These are phyloP conservation scores for Drosophila ercepeae DNA, from an alignment of 1,140 invertebrate genomes.

Conservation along the genomic window DNA sequence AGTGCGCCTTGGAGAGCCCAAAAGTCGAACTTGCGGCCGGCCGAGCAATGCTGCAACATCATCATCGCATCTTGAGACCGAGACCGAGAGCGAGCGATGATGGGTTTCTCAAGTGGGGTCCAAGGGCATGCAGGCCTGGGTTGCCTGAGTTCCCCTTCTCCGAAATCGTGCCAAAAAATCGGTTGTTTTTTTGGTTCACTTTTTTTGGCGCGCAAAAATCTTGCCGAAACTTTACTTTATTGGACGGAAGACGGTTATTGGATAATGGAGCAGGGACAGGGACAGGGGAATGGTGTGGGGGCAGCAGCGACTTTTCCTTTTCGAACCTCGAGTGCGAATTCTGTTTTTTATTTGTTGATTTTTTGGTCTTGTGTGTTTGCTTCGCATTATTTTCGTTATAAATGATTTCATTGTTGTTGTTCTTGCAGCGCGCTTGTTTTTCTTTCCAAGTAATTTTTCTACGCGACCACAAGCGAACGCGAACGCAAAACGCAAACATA, in stretches of 20 bases:
- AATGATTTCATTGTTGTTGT: constrained; percentile 73
- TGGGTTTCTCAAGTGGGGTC: constrained; percentile 32
- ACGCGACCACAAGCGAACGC: constrained; percentile 52
- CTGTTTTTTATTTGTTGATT: constrained; percentile 4
- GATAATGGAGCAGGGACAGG: neutral
- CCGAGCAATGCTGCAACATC: constrained; percentile 44
- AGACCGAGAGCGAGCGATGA: constrained; percentile 19
- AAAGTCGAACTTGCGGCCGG: constrained; percentile 36
- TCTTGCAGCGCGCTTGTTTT: constrained; percentile 64
- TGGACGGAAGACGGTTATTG: constrained; percentile 16
- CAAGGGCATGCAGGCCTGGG: constrained; percentile 12
- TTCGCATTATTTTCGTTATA: constrained; percentile 59
- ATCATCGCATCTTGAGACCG: constrained; percentile 31
- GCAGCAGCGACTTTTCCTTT: constrained; percentile 2
- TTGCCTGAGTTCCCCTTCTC: constrained; percentile 6
- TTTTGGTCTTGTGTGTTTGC: constrained; percentile 30
- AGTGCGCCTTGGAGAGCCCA: constrained; percentile 36
- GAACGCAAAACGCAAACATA: neutral
- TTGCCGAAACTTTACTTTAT: constrained; percentile 30
- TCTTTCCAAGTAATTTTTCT: constrained; percentile 75
- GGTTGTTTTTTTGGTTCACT: constrained; percentile 6
- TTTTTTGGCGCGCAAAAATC: constrained; percentile 56
- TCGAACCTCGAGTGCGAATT: constrained; percentile 23
- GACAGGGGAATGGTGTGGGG: neutral
- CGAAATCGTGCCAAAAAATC: constrained; percentile 35